Evolutionary conservation across 2,888 invertebrate genomes (phyloP).

Genomic region (Trissoscelio sp.): DNA sequence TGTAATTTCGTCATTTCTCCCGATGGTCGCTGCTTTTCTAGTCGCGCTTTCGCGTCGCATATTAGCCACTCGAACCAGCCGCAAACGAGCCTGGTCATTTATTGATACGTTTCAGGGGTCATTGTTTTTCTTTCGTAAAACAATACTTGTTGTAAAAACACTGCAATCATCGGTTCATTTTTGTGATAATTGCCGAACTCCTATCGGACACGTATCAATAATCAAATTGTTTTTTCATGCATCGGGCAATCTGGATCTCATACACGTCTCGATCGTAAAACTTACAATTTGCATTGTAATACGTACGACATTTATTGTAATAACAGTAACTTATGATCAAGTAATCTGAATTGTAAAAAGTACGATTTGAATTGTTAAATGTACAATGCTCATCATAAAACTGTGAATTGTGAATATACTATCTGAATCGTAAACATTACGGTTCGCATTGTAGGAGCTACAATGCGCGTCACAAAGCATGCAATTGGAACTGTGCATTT

Average conservation of each 20-base stretch:
- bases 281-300: slow-evolving; percentile 37
- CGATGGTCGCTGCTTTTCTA: slow-evolving; percentile 68
- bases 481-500: not conserved
- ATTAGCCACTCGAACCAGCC: slow-evolving; percentile 53
- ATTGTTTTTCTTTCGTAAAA: too few species aligned
- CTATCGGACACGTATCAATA: slow-evolving; percentile 23
- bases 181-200: slow-evolving; percentile 27
- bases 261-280: slow-evolving; percentile 9
- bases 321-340: slow-evolving; percentile 41
- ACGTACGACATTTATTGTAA: slow-evolving; percentile 39
- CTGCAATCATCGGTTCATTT: slow-evolving; percentile 26
- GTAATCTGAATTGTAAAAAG: slow-evolving; percentile 57
- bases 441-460: slow-evolving; percentile 28
- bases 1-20: slow-evolving; percentile 52
- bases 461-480: slow-evolving; percentile 8
- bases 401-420: slow-evolving; percentile 67
- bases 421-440: slow-evolving; percentile 50
- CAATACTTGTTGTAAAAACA: too few species aligned
- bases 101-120: slow-evolving; percentile 25
- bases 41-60: slow-evolving; percentile 63
- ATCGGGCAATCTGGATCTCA: slow-evolving; percentile 21
- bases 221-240: not conserved
- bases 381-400: slow-evolving; percentile 67
- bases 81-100: slow-evolving; percentile 51
- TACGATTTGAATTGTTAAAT: slow-evolving; percentile 52